Base-by-base conservation (phyloP, 2,888 invertebrate species). In the Ypsolopha sequella region DNA sequence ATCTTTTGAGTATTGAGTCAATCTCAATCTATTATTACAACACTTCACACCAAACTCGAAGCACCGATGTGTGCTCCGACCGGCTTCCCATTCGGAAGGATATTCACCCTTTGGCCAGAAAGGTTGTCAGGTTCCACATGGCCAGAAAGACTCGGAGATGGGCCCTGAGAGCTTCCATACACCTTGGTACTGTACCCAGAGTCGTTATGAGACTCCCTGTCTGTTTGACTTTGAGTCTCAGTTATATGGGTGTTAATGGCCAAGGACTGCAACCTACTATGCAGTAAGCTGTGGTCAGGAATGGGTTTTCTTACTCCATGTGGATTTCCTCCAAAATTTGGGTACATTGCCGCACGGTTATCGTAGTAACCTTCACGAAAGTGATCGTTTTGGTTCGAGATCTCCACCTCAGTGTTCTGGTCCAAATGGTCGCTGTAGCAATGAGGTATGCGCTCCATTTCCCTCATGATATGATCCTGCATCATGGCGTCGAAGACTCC, bases 161-260 rank as follows among this genome's bases (percentile, higher is more conserved):
- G 92, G 0, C 93, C 92, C 64, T 93, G 91, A 7, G 92, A 92
- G 58, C 93, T 93, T 0, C 92, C 93, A 58, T 93, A 93, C 60
- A 93, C 92, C 65, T 93, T 92, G 41, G 94, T 94, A 62, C 94
- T 94, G 71, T 95, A 95, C 0, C 95, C 95, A 0, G 95, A 95
- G 75, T 95, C 95, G 58, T 94, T 94, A 68, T 92, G 94, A 0
- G 91, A 90, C 62, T 92, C 92, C 51, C 91, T 74, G 59, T 91
- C 91, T 0, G 87, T 66, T 60, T 88, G 88, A 58, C 85, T 84
- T 53, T 87, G 87, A 0, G 76, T 77, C 54, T 87, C 87, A 1
- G 84, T 78, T 56, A 87, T 59, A 58, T 87, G 81, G 0, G 87
- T 87, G 58, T 87, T 87, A 0, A 87, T 87, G 8, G 87, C 86